Evolutionary conservation across 2,888 invertebrate genomes (phyloP).

Genomic region (Dolichomitus sp.): DNA sequence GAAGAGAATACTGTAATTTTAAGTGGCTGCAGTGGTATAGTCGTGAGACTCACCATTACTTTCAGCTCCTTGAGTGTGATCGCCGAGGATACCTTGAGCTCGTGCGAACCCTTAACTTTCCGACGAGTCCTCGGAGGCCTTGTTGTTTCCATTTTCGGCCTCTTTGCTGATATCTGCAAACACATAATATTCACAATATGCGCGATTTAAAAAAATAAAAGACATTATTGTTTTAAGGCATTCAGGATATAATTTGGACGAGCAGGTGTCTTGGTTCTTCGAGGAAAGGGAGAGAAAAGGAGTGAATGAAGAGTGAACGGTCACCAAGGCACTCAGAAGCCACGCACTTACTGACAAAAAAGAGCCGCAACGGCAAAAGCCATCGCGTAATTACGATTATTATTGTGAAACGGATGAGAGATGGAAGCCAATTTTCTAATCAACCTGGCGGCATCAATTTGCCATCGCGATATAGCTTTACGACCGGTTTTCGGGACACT

Average conservation of each 20-base stretch:
- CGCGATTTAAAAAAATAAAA: conserved; percentile 10
- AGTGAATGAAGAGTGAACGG: conserved; percentile 17
- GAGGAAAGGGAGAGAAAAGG: not conserved
- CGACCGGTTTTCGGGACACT: conserved; percentile 71
- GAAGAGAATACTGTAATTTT: conserved; percentile 62
- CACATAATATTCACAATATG: conserved; percentile 23
- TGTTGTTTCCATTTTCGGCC: conserved; percentile 73
- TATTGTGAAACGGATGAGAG: conserved; percentile 79
- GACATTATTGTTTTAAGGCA: not conserved
- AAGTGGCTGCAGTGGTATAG: conserved; percentile 16
- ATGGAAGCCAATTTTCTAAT: conserved; percentile 77
- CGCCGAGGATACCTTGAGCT: conserved; percentile 82
- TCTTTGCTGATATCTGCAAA: conserved; percentile 76
- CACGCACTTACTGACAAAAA: conserved; percentile 28
- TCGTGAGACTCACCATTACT: conserved; percentile 79
- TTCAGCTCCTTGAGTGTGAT: conserved; percentile 82
- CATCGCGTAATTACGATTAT: conserved; percentile 79
- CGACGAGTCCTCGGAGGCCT: conserved; percentile 81
- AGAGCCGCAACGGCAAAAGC: conserved; percentile 33
- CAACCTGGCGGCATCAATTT: conserved; percentile 75
- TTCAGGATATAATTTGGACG: conserved; percentile 41
- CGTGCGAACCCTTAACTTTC: conserved; percentile 82
- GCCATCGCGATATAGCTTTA: conserved; percentile 29
- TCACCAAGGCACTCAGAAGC: conserved; percentile 45
- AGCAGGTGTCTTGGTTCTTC: conserved; percentile 65